Evolutionary conservation across 1,140 invertebrate genomes (phyloP).

Genomic region (Protaetia brevitarsis): DNA sequence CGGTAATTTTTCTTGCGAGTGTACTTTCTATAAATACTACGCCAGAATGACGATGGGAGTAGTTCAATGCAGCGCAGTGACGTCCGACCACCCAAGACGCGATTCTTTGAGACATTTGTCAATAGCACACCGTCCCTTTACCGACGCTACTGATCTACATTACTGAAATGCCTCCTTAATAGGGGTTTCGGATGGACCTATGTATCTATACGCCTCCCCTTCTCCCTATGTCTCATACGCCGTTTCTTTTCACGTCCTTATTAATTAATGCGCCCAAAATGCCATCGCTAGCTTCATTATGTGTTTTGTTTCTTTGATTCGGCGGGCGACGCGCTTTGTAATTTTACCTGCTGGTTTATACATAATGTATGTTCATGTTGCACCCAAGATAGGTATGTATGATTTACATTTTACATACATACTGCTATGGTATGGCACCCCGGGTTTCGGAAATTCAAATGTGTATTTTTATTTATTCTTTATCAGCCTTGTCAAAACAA

Average conservation of each 20-base stretch:
- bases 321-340: not conserved
- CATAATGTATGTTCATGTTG: no score
- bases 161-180: constrained; percentile 28
- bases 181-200: not conserved
- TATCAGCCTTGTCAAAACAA: no score
- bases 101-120: constrained; percentile 29
- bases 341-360: no score
- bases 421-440: no score
- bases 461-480: no score
- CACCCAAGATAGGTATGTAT: no score
- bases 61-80: constrained; percentile 1
- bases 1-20: constrained; percentile 17
- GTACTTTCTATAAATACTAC: constrained; percentile 19
- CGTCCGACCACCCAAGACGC: constrained; percentile 30
- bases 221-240: not conserved
- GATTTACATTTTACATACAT: no score
- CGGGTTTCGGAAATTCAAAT: no score
- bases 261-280: not conserved
- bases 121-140: constrained; percentile 30
- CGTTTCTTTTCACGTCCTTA: not conserved
- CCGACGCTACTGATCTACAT: constrained; percentile 35
- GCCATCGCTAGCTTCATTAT: not conserved
- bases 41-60: not conserved
- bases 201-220: not conserved
- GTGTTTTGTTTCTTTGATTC: not conserved